A percentile compares a stretch with the other conserved stretches of the same genome.
Evolutionary conservation across 2,888 invertebrate genomes (phyloP).

Genomic region (Ophion ventricosus): DNA sequence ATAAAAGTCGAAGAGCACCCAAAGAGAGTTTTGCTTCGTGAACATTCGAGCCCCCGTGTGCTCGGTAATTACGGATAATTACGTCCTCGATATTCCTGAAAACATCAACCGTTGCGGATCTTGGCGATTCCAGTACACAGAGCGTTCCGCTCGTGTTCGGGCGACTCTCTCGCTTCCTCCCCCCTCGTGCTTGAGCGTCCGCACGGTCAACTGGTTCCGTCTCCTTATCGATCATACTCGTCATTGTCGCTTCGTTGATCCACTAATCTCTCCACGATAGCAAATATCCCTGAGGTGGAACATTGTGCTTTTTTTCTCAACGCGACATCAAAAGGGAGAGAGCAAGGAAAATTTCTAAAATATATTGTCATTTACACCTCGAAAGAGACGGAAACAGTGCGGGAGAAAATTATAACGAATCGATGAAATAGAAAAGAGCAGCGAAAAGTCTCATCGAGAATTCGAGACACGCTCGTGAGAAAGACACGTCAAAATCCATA

Average conservation of each 20-base stretch:
- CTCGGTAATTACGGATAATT: slow-evolving; percentile 82
- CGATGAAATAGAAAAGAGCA: background rate
- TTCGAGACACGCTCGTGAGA: slow-evolving; percentile 40
- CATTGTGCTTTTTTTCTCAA: background rate
- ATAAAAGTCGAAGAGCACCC: slow-evolving; percentile 54
- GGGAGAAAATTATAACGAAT: background rate
- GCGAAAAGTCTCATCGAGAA: slow-evolving; percentile 5
- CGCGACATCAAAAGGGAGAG: too few species aligned
- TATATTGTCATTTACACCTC: too few species aligned
- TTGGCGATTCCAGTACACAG: slow-evolving; percentile 64
- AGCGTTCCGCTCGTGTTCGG: slow-evolving; percentile 57
- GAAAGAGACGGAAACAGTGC: too few species aligned
- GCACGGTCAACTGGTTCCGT: slow-evolving; percentile 52
- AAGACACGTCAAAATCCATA: slow-evolving; percentile 22
- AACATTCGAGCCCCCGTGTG: slow-evolving; percentile 77
- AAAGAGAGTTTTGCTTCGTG: slow-evolving; percentile 71
- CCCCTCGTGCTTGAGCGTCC: slow-evolving; percentile 44
- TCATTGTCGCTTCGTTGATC: slow-evolving; percentile 44
- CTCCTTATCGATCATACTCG: slow-evolving; percentile 56
- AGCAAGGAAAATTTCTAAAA: too few species aligned
- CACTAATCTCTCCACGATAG: slow-evolving; percentile 23
- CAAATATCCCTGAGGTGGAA: background rate
- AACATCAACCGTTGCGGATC: slow-evolving; percentile 72
- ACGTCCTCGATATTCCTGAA: slow-evolving; percentile 82
- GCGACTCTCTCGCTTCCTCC: slow-evolving; percentile 45